Evolutionary conservation across 2,113 vertebrate genomes (phyloP).

Genomic region (Suricata suricatta): DNA sequence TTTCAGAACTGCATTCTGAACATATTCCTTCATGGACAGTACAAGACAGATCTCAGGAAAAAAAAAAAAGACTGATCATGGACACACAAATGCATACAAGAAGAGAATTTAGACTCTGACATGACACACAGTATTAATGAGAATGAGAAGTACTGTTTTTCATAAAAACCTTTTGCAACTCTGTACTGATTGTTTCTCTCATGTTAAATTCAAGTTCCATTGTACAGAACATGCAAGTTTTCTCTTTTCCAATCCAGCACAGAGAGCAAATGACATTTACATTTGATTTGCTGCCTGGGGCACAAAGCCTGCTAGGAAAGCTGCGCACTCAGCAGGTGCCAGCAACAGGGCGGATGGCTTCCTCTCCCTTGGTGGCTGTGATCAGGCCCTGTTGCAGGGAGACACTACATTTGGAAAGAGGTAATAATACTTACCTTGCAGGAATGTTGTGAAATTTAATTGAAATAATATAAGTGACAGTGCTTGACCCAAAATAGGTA

Average conservation of each 20-base stretch:
- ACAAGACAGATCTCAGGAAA: not conserved
- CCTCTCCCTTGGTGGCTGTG: not conserved
- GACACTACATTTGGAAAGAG: not conserved
- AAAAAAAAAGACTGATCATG: not conserved
- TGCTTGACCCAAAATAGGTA: not conserved
- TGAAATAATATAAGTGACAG: not conserved
- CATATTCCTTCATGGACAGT: not conserved
- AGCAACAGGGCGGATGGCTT: not conserved
- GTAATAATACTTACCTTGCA: not conserved
- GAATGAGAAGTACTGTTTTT: not conserved
- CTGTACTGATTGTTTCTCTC: not conserved
- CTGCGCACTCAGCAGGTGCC: not conserved
- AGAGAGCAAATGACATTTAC: not conserved
- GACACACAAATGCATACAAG: not conserved
- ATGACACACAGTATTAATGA: not conserved
- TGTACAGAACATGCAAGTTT: not conserved
- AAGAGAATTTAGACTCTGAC: not conserved
- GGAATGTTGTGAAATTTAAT: not conserved
- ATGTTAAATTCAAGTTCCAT: not conserved
- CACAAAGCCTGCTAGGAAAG: not conserved
- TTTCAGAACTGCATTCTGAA: not conserved
- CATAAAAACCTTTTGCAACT: not conserved
- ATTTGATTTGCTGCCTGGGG: fast-evolving
- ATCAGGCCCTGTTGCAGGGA: not conserved
- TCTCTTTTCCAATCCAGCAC: not conserved